Conservation (phyloP, 2,888 invertebrate genomes). For the Hipparchia sbordonii region DNA sequence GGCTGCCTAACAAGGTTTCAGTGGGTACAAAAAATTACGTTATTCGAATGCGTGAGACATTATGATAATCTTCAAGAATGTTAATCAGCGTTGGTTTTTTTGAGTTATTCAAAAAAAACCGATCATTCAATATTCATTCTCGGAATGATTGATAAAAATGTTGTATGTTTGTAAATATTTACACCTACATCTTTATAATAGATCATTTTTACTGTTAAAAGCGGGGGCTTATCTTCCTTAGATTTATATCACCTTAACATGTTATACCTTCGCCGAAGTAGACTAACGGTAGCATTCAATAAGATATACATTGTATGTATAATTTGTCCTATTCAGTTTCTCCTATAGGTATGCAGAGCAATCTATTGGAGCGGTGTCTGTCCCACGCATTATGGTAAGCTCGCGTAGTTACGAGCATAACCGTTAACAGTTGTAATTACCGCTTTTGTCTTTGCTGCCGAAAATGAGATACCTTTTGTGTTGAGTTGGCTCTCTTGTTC, state of each 20-base stretch:
- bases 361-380: background rate
- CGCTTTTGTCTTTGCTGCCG: conserved; percentile 74
- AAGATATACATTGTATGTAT: background rate
- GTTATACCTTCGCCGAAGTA: background rate
- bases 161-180: no score
- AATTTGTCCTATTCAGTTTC: conserved; percentile 10
- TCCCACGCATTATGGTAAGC: conserved; percentile 20
- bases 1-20: conserved; percentile 40
- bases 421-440: conserved; percentile 66
- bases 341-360: background rate
- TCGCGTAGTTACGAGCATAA: conserved; percentile 10
- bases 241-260: background rate
- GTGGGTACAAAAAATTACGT: conserved; percentile 14
- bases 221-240: no score
- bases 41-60: conserved; percentile 14
- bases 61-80: conserved; percentile 7
- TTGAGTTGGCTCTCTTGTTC: conserved; percentile 56
- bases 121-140: no score
- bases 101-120: no score
- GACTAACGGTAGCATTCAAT: conserved; percentile 10
- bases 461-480: conserved; percentile 72
- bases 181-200: no score
- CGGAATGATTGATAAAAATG: no score
- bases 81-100: background rate
- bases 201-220: no score